These are phyloP conservation scores for Samia ricini DNA, from an alignment of 1,140 invertebrate species.

Conservation along the genomic window DNA sequence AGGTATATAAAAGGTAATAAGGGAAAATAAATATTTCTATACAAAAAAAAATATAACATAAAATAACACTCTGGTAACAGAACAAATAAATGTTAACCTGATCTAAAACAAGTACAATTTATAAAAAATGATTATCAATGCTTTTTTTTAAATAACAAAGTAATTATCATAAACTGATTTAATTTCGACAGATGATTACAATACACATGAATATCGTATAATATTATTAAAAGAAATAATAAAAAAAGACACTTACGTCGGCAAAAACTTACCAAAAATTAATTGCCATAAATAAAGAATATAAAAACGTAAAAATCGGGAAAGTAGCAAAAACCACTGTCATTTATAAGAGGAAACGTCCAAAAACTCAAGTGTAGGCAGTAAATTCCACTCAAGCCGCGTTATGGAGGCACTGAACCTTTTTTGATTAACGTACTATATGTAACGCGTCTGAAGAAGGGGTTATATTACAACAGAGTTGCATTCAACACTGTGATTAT, in stretches of 20 bases:
- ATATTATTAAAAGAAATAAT: too few relatives aligned
- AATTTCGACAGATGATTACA: too few relatives aligned
- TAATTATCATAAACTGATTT: too few relatives aligned
- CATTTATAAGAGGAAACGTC: conserved; percentile 4
- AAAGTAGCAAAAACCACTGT: background rate
- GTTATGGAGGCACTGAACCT: conserved; percentile 19
- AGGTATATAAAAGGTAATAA: too few relatives aligned
- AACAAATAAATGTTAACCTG: too few relatives aligned
- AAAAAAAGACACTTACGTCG: background rate
- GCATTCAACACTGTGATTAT: background rate
- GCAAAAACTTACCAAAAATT: background rate
- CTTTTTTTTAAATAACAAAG: too few relatives aligned
- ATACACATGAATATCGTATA: too few relatives aligned
- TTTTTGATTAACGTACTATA: conserved; percentile 31
- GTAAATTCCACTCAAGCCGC: conserved; percentile 20
- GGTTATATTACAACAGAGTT: conserved; percentile 4
- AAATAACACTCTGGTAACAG: too few relatives aligned
- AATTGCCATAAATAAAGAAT: background rate
- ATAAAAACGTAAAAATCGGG: background rate
- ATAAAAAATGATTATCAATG: too few relatives aligned
- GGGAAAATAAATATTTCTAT: too few relatives aligned
- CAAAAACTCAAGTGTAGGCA: conserved; percentile 12
- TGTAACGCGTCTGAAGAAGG: conserved; percentile 17
- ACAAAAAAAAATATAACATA: too few relatives aligned
- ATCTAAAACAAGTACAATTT: too few relatives aligned